These are phyloP conservation scores for Agrypnus murinus DNA, from an alignment of 2,888 invertebrate species.

Conservation along the genomic window DNA sequence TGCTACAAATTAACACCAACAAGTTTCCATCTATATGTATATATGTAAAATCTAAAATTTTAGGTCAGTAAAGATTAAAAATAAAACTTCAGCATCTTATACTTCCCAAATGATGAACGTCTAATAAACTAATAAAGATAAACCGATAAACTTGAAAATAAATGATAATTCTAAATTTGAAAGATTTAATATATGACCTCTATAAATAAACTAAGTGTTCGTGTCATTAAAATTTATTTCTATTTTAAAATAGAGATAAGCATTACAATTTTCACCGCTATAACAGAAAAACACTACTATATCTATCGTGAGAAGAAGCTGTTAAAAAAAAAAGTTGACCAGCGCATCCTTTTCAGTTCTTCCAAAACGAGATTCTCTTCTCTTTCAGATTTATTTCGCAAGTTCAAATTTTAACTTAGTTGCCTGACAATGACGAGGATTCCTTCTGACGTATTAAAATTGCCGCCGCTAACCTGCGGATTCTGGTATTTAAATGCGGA, in stretches of 20 bases:
- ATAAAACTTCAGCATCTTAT: slow-evolving; percentile 2
- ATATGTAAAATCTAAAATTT: neutral
- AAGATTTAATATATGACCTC: neutral
- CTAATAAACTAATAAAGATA: slow-evolving; percentile 23
- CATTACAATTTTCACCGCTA: slow-evolving; percentile 13
- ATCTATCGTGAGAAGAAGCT: slow-evolving; percentile 12
- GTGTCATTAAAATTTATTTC: slow-evolving; percentile 13
- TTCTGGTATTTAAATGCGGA: slow-evolving; percentile 26
- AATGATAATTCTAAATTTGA: slow-evolving; percentile 15
- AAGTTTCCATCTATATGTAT: neutral
- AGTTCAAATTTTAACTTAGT: slow-evolving; percentile 19
- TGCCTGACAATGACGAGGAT: slow-evolving; percentile 25
- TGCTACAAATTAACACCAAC: neutral
- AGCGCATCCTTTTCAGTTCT: slow-evolving; percentile 2
- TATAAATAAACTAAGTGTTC: slow-evolving; percentile 14
- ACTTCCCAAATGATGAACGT: neutral
- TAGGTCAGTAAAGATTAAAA: neutral
- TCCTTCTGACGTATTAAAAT: slow-evolving; percentile 16
- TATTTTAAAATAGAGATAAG: slow-evolving; percentile 8
- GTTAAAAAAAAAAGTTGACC: too few species aligned
- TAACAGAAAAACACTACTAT: slow-evolving; percentile 1
- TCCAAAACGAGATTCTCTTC: neutral
- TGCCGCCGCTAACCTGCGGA: slow-evolving; percentile 27
- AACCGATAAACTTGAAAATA: slow-evolving; percentile 13
- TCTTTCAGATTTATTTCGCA: slow-evolving; percentile 17